Evolutionary conservation across 1,140 invertebrate species (phyloP), one percentile per base, ranked within the genome.

Genomic region (Leptopilina boulardi): DNA sequence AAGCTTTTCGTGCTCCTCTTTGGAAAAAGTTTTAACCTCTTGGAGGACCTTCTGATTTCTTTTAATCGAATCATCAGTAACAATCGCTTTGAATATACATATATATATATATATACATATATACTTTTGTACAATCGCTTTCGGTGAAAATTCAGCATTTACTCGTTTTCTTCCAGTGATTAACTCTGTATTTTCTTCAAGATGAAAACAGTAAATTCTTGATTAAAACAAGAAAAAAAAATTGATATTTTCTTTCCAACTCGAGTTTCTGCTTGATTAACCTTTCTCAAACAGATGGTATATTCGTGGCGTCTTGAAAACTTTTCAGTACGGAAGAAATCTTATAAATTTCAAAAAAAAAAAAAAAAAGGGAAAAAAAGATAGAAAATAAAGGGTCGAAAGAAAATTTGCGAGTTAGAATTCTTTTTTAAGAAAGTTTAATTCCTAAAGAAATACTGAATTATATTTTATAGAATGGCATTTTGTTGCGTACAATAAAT

Each of bases 31-130:
- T 77, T 80, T 82, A 78, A 82, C 82, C 82, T 75, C 77, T 82
- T 76, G 34, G 34, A 78, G 80, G 82, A 84, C 82, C 82, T n/a
- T 51, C 47, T 82, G 82, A 83, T 84, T 82, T 75, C 78, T 80
- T 84, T 77, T 77, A 76, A 70, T 70, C 77, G 77, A 82, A 23
- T 66, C 59, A 66, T 66, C 59, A 66, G 59, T 66, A 66, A 15
- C 59, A 66, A 66, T 66, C 59, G 26, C 59, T 66, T 66, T 66
- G 23, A 59, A 59, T 59, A 59, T 10, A n/a, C n/a, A n/a, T n/a
- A n/a, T n/a, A n/a, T n/a, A n/a, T n/a, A n/a, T n/a, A n/a, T n/a
- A n/a, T n/a, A n/a, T n/a, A 38, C 34, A n/a, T n/a, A n/a, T n/a
- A n/a, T n/a, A n/a, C 8, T 26, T 59, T 26, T 26, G 21, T 21